Evolutionary conservation across 2,113 vertebrate genomes (phyloP), one percentile per base, ranked within the genome.

Genomic region (Geothlypis trichas): DNA sequence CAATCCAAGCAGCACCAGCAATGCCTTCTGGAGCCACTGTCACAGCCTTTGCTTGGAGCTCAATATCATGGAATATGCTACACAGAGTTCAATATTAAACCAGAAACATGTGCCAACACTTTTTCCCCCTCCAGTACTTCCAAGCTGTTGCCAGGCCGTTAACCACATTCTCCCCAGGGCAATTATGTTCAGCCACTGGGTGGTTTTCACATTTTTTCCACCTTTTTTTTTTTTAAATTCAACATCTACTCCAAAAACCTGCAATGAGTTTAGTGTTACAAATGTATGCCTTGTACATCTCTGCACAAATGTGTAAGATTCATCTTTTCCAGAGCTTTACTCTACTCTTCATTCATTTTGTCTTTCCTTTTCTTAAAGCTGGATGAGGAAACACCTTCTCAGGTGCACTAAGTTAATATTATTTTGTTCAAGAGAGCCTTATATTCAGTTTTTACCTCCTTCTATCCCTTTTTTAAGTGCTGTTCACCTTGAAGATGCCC

Each of bases 81-180:
- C 62, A 46, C 5, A 19, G 75, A 84, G 65, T 13, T 58, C 78
- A 82, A 3, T 30, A 42, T 39, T 52, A 74, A 61, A 78, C 39
- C 74, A 90, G 63, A 75, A 83, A 71, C 52, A 47, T 3, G 27
- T 66, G 67, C 78, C 84, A 72, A 57, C 58, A 61, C 65, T 82
- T 82, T 57, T 33, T 6, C 6, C 31, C n/a, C 62, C 27, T 22
- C 17, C 52, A 80, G 33, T 39, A 78, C n/a, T 11, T 57, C 49
- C 89, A 55, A 81, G 61, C 21, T 83, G 57, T 4, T 67, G 84
- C 83, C 74, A 91, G 52, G 39, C 57, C 0, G 1, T 94, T 89
- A 94, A 93, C 84, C 93, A 91, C 82, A 80, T 42, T 72, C 47
- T 90, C 91, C 67, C 79, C 58, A 84, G 62, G 78, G 91, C 44